Base-by-base conservation (phyloP, 2,888 invertebrate genomes). In the Melieria crassipennis region DNA sequence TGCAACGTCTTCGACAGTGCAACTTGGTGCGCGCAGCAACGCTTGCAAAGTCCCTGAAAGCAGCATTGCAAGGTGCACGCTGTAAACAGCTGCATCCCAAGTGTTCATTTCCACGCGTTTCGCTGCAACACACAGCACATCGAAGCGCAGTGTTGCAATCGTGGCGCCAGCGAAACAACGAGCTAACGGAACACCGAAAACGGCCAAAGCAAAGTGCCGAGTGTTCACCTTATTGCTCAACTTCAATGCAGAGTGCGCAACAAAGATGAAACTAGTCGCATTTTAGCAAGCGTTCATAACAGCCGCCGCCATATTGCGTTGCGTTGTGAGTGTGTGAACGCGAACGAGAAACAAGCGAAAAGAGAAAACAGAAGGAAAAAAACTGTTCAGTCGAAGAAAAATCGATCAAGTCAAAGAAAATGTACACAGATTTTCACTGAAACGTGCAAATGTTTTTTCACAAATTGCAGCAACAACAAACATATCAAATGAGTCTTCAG, bases 211-310 rank as follows among this genome's bases (percentile, higher is more conserved):
- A 30, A 30, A 30, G 48, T 13, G 13, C 57, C 48, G 47, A 57
- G n/a, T 48, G 47, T 62, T 56, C 47, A 69, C 70, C 73, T 73
- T 71, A 71, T 73, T 71, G 69, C 72, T 73, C 73, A 52, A 65
- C 76, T 73, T 73, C 68, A 75, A 75, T 52, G 63, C 66, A 69
- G 67, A 74, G 68, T 74, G 80, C 75, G 78, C 76, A 80, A 80
- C 78, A 79, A 79, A 82, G 80, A 80, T 78, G 65, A 81, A 80
- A 77, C 76, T 79, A 81, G 80, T 82, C 78, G 78, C 81, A 80
- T 77, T 82, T 80, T 76, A 80, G 79, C 80, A 78, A 79, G 79
- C 78, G 78, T 79, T 79, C 77, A 76, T 72, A 76, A 78, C 78
- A 77, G 77, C 76, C 78, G 78, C 77, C 78, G 81, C 77, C 75